Conservation (phyloP, 2,113 vertebrate species). For the Quiscalus mexicanus region DNA sequence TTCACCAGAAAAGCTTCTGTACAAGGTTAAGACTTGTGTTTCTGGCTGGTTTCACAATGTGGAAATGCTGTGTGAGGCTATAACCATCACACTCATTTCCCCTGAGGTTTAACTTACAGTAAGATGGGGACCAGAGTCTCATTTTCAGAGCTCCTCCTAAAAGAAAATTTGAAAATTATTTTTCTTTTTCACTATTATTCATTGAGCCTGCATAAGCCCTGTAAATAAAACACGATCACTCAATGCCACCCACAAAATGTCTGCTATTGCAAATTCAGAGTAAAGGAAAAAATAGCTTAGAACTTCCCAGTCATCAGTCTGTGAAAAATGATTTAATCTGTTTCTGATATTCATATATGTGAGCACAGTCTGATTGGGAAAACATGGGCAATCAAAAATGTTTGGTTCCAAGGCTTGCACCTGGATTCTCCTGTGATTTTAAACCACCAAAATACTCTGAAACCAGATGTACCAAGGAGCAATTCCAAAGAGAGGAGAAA, state of each 20-base stretch:
- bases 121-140: not conserved
- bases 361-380: not conserved
- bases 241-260: conserved; percentile 24
- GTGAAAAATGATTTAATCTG: not conserved
- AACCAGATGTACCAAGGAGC: not conserved
- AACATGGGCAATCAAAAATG: not conserved
- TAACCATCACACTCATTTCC: conserved; percentile 18
- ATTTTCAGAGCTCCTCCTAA: not conserved
- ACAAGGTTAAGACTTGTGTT: not conserved
- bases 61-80: not conserved
- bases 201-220: not conserved
- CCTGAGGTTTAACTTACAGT: conserved; percentile 5
- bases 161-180: not conserved
- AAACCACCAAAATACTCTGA: not conserved
- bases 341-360: not conserved
- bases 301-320: conserved; percentile 1
- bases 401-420: not conserved
- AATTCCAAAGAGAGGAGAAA: conserved; percentile 18
- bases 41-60: not conserved
- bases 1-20: not conserved
- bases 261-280: conserved; percentile 1
- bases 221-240: conserved; percentile 5
- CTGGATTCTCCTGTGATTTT: not conserved
- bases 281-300: not conserved
- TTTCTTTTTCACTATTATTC: conserved; percentile 57